Conservation (phyloP, 2,113 vertebrate genomes). For the Pipa parva region DNA sequence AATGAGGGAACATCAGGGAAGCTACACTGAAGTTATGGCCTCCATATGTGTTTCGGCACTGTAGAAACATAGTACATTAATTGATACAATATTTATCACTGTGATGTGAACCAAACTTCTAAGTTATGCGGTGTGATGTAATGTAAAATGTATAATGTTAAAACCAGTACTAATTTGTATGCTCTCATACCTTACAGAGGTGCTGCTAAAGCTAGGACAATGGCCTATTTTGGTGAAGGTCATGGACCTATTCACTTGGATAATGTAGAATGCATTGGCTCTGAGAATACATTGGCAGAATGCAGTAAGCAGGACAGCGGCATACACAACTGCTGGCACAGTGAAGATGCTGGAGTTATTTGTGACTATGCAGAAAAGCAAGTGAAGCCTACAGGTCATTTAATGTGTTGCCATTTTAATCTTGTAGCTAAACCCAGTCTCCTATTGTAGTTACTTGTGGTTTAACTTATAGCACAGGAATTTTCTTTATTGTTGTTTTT, state of each 20-base stretch:
- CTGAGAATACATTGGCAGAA: slow-evolving; percentile 65
- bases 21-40: too few relatives aligned
- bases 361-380: slow-evolving; percentile 65
- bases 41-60: too few relatives aligned
- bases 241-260: slow-evolving; percentile 76
- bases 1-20: too few relatives aligned
- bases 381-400: slow-evolving; percentile 50
- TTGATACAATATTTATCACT: too few relatives aligned
- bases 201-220: slow-evolving; percentile 66
- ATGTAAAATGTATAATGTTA: slow-evolving; percentile 1
- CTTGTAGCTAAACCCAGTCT: background rate
- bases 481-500: too few relatives aligned
- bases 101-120: too few relatives aligned
- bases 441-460: too few relatives aligned
- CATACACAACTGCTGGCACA: slow-evolving; percentile 69
- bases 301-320: slow-evolving; percentile 66
- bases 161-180: background rate
- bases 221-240: slow-evolving; percentile 72
- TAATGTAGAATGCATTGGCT: slow-evolving; percentile 78
- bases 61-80: too few relatives aligned
- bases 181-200: slow-evolving; percentile 62
- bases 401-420: background rate
- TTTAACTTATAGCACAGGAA: too few relatives aligned
- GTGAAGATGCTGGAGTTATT: slow-evolving; percentile 72
- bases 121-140: too few relatives aligned